Evolutionary conservation across 2,888 invertebrate genomes (phyloP).

Genomic region (Cosmia trapezina): DNA sequence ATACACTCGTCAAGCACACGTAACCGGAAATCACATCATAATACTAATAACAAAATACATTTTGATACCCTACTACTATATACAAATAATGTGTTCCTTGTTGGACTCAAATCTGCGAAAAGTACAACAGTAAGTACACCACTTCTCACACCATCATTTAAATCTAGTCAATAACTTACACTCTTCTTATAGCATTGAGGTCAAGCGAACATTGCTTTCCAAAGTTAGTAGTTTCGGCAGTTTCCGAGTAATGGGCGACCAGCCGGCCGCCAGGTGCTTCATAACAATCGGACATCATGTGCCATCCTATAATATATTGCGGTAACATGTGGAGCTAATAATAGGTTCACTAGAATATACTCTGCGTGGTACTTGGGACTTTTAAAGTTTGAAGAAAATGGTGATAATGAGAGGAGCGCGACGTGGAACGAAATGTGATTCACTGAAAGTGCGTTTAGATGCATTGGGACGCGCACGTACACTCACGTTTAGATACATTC

Average conservation of each 20-base stretch:
- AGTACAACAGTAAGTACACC: too few relatives aligned
- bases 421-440: background rate
- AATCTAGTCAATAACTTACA: background rate
- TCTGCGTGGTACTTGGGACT: background rate
- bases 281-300: constrained; percentile 27
- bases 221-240: constrained; percentile 15
- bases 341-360: background rate
- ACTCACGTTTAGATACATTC: too few relatives aligned
- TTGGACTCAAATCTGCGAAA: too few relatives aligned
- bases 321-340: background rate
- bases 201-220: constrained; percentile 25
- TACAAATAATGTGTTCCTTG: too few relatives aligned
- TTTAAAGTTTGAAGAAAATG: background rate
- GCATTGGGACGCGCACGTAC: too few relatives aligned
- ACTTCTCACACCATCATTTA: background rate
- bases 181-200: constrained; percentile 8
- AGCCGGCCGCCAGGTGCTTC: constrained; percentile 25
- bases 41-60: too few relatives aligned
- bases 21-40: too few relatives aligned
- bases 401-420: background rate
- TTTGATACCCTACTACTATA: too few relatives aligned
- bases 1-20: too few relatives aligned
- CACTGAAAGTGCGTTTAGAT: background rate
- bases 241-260: constrained; percentile 16
- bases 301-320: background rate